Percentiles rank a stretch among this genome's conserved stretches.
Evolutionary conservation across 2,797 vertebrate genomes (phyloP).

Genomic region (Chelon auratus): DNA sequence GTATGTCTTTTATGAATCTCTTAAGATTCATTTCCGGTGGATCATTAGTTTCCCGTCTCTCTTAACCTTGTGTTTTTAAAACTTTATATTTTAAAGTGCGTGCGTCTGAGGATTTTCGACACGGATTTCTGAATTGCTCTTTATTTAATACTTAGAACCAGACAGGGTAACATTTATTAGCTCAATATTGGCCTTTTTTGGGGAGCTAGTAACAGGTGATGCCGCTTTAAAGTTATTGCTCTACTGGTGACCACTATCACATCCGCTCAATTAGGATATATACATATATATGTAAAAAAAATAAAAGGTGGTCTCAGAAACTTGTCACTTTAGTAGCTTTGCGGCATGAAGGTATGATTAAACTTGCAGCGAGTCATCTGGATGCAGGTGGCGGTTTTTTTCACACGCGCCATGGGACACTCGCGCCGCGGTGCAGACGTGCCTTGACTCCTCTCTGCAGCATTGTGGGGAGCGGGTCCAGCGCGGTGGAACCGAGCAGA

Average conservation of each 20-base stretch:
- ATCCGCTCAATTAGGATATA: conserved; percentile 18
- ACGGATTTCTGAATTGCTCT: not conserved
- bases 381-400: conserved; percentile 61
- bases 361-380: conserved; percentile 61
- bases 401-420: conserved; percentile 57
- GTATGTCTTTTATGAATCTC: too few relatives aligned
- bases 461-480: conserved; percentile 61
- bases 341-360: conserved; percentile 60
- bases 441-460: conserved; percentile 63
- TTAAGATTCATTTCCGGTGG: not conserved
- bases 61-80: not conserved
- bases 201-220: conserved; percentile 16
- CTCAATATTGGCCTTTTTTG: conserved; percentile 18
- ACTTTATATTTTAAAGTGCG: not conserved
- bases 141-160: conserved; percentile 19
- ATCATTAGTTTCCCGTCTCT: not conserved
- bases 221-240: conserved; percentile 3
- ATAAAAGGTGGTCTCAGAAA: conserved; percentile 50
- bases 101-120: not conserved
- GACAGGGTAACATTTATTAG: not conserved
- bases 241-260: conserved; percentile 13
- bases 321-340: conserved; percentile 45
- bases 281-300: conserved; percentile 11
- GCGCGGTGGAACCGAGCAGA: conserved; percentile 76
- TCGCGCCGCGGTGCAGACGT: conserved; percentile 35